phyloP scores from a whole-genome alignment of 2,797 vertebrate species.

The Urocyon cinereoargenteus region DNA sequence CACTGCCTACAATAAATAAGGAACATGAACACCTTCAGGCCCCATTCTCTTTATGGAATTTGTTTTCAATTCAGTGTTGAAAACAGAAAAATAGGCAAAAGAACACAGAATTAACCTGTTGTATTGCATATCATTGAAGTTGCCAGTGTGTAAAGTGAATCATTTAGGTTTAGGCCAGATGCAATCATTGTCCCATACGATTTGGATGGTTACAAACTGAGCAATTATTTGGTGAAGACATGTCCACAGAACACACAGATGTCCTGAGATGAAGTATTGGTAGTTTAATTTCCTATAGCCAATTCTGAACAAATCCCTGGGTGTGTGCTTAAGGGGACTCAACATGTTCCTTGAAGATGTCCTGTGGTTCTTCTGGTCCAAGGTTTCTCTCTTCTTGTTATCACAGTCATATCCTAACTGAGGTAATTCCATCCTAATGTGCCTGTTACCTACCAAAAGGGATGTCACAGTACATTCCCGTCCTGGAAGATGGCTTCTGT shows the following conservation, averaged over 20 bases:
- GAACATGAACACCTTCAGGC: background rate
- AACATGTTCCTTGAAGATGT: background rate
- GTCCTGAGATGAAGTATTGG: background rate
- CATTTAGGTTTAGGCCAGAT: background rate
- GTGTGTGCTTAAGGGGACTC: background rate
- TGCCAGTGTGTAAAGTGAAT: background rate
- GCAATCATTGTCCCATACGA: background rate
- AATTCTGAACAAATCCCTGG: background rate
- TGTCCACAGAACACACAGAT: background rate
- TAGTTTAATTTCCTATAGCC: background rate
- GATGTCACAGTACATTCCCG: slow-evolving; percentile 34
- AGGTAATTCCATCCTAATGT: background rate
- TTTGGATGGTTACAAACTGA: background rate
- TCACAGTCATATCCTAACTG: background rate
- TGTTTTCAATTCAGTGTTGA: background rate
- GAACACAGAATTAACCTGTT: background rate
- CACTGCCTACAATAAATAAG: background rate
- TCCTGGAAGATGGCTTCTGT: background rate
- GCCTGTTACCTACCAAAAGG: slow-evolving; percentile 28
- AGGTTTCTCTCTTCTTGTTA: background rate
- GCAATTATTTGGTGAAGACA: slow-evolving; percentile 5
- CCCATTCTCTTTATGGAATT: background rate
- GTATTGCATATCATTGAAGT: background rate
- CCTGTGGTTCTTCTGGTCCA: background rate
- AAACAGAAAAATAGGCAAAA: background rate